phyloP scores from a whole-genome alignment of 2,888 invertebrate species.

The Rhagium mordax region DNA sequence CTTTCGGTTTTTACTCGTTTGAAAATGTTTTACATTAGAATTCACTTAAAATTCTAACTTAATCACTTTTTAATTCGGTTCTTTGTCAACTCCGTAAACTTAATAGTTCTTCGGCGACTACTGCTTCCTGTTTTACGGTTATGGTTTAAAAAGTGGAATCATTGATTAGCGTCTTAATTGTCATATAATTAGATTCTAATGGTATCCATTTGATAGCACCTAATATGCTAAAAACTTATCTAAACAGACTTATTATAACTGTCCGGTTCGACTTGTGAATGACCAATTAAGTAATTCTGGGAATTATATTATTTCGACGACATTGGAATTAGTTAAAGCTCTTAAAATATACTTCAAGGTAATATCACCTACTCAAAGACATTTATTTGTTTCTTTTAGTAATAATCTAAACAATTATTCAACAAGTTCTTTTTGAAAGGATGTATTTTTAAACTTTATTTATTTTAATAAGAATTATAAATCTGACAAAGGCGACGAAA shows the following conservation, averaged over 20 bases:
- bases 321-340: background rate
- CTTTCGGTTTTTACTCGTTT: slow-evolving; percentile 51
- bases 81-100: slow-evolving; percentile 60
- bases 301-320: background rate
- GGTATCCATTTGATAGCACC: slow-evolving; percentile 24
- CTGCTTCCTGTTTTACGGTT: slow-evolving; percentile 57
- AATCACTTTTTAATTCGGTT: slow-evolving; percentile 64
- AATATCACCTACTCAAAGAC: background rate
- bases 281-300: slow-evolving; percentile 6
- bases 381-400: background rate
- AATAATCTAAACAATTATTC: background rate
- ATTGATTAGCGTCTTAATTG: slow-evolving; percentile 38
- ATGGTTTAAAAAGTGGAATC: slow-evolving; percentile 34
- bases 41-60: slow-evolving; percentile 65
- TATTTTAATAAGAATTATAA: background rate
- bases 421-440: background rate
- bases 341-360: background rate
- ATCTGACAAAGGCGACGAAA: background rate
- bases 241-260: slow-evolving; percentile 3
- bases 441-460: background rate
- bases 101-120: slow-evolving; percentile 49
- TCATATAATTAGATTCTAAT: slow-evolving; percentile 40
- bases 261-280: background rate
- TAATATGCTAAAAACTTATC: slow-evolving; percentile 12
- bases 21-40: slow-evolving; percentile 64